These are phyloP conservation scores for Rhizoglyphus robini DNA, from an alignment of 1,140 invertebrate genomes.

Conservation along the genomic window DNA sequence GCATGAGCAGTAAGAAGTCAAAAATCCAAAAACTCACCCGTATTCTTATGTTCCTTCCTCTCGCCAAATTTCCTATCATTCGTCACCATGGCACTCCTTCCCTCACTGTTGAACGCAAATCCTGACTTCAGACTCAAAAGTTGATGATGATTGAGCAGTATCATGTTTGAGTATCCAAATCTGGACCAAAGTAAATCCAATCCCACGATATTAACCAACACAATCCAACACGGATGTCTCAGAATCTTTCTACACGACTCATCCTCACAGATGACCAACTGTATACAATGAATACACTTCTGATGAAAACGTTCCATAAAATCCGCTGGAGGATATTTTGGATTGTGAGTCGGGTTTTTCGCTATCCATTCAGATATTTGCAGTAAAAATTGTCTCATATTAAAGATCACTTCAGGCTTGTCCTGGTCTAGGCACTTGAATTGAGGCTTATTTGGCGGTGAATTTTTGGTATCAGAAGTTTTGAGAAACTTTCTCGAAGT, in stretches of 20 bases:
- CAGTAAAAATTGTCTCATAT: conserved; percentile 63
- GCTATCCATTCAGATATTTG: too few species aligned
- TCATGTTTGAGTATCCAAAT: conserved; percentile 22
- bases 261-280: neutral
- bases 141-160: conserved; percentile 4
- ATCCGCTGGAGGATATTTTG: neutral
- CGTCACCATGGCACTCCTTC: too few species aligned
- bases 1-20: neutral
- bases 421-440: conserved; percentile 61
- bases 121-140: too few species aligned
- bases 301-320: conserved; percentile 5
- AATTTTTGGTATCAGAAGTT: neutral
- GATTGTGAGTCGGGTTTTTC: neutral
- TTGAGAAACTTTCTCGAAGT: too few species aligned
- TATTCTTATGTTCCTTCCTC: too few species aligned
- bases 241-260: conserved; percentile 37
- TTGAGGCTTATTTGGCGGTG: neutral
- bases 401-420: conserved; percentile 87
- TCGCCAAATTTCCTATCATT: too few species aligned
- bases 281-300: conserved; percentile 1
- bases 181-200: conserved; percentile 81
- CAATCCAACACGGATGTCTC: conserved; percentile 82
- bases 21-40: too few species aligned
- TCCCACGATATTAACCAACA: conserved; percentile 85
- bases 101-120: too few species aligned